Evolutionary conservation across 2,888 invertebrate species (phyloP).

Genomic region (Anticlea derivata): DNA sequence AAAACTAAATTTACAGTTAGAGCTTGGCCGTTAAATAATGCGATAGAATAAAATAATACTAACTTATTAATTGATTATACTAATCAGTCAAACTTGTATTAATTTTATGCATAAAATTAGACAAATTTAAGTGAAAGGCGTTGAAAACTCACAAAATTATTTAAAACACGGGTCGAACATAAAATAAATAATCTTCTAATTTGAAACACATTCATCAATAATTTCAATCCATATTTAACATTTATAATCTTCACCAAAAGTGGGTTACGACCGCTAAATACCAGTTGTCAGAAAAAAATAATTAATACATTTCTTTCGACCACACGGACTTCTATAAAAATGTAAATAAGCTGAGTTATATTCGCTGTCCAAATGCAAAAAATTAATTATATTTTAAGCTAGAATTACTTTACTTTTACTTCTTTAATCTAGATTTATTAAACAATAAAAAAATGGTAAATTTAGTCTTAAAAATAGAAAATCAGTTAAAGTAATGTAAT

Average conservation of each 20-base stretch:
- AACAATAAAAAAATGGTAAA: no score
- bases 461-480: no score
- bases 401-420: not conserved
- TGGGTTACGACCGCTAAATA: slow-evolving; percentile 33
- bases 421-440: no score
- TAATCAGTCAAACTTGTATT: slow-evolving; percentile 18
- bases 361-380: slow-evolving; percentile 1
- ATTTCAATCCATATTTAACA: slow-evolving; percentile 20
- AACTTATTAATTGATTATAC: slow-evolving; percentile 10
- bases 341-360: slow-evolving; percentile 15
- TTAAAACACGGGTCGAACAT: slow-evolving; percentile 15
- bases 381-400: slow-evolving; percentile 6
- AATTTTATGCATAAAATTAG: slow-evolving; percentile 10
- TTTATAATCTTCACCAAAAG: slow-evolving; percentile 24
- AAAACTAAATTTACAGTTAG: not conserved
- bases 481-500: no score
- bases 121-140: slow-evolving; percentile 29
- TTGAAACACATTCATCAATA: slow-evolving; percentile 21
- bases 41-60: slow-evolving; percentile 6
- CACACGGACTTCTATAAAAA: slow-evolving; percentile 30
- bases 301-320: slow-evolving; percentile 32
- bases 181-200: slow-evolving; percentile 30
- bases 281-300: slow-evolving; percentile 33
- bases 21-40: slow-evolving; percentile 1
- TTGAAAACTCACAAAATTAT: slow-evolving; percentile 25